Evolutionary conservation across 2,797 vertebrate genomes (phyloP).

Genomic region (Chelon labrosus): DNA sequence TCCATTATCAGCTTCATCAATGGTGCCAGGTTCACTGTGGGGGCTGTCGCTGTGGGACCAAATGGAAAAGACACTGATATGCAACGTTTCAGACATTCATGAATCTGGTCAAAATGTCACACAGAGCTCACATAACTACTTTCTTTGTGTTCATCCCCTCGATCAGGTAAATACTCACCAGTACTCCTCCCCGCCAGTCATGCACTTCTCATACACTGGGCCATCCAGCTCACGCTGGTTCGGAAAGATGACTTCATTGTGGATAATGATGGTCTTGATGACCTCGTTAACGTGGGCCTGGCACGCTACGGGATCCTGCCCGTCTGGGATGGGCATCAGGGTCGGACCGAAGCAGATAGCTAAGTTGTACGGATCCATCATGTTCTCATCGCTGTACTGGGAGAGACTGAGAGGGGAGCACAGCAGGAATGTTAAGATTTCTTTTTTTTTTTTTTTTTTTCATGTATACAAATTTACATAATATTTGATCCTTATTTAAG

Average conservation of each 20-base stretch:
- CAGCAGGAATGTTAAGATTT: not conserved
- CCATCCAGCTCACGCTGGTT: slow-evolving; percentile 93
- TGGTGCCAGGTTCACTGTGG: slow-evolving; percentile 97
- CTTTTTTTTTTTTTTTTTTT: not conserved
- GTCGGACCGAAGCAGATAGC: slow-evolving; percentile 99
- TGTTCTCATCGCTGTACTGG: slow-evolving; percentile 99
- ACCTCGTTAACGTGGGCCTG: slow-evolving; percentile 98
- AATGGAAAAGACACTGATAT: not conserved
- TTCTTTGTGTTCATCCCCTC: too few relatives aligned
- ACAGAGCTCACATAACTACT: too few relatives aligned
- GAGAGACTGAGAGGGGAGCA: slow-evolving; percentile 87
- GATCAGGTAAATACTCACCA: slow-evolving; percentile 86
- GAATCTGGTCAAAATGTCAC: too few relatives aligned
- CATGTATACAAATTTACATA: too few relatives aligned
- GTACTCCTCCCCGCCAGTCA: slow-evolving; percentile 98
- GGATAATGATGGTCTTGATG: slow-evolving; percentile 97
- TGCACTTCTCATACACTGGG: slow-evolving; percentile 98
- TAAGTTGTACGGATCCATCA: slow-evolving; percentile 99
- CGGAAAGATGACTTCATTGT: slow-evolving; percentile 96
- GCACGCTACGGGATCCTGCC: slow-evolving; percentile 95
- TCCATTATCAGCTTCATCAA: slow-evolving; percentile 95
- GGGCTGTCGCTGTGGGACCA: slow-evolving; percentile 91
- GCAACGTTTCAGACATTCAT: too few relatives aligned
- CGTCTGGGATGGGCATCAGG: slow-evolving; percentile 97
- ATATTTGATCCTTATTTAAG: too few relatives aligned